Percentiles rank a stretch among this genome's conserved stretches.
Evolutionary conservation across 2,113 vertebrate species (phyloP).

Genomic region (Empidonax alnorum): DNA sequence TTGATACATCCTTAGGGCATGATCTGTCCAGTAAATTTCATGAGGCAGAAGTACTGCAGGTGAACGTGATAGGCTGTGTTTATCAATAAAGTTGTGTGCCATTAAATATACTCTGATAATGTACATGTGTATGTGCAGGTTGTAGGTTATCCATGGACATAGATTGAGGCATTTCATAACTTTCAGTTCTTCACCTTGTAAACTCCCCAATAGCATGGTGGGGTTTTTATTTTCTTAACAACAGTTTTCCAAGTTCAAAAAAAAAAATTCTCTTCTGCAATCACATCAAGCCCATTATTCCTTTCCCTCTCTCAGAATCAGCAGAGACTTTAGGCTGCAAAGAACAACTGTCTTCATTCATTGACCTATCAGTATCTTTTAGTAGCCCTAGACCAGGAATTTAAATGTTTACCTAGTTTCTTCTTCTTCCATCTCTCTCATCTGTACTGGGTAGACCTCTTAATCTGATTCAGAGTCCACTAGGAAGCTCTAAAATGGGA

Average conservation of each 20-base stretch:
- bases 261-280: neutral
- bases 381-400: neutral
- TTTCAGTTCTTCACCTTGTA: neutral
- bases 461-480: neutral
- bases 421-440: neutral
- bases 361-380: neutral
- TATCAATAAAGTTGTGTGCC: neutral
- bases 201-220: neutral
- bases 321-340: neutral
- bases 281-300: neutral
- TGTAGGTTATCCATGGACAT: neutral
- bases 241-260: neutral
- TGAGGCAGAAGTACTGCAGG: neutral
- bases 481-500: neutral
- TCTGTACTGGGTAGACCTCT: neutral
- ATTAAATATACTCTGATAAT: neutral
- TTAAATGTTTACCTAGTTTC: neutral
- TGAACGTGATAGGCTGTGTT: accelerated
- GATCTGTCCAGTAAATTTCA: neutral
- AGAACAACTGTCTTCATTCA: neutral
- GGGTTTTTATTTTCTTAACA: accelerated
- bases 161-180: neutral
- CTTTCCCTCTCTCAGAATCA: neutral
- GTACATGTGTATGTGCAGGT: neutral
- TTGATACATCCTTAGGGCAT: neutral